A percentile compares a stretch with the other conserved stretches of the same genome.
Conservation (phyloP, 2,888 invertebrate species). For the Leptogaster cylindrica region DNA sequence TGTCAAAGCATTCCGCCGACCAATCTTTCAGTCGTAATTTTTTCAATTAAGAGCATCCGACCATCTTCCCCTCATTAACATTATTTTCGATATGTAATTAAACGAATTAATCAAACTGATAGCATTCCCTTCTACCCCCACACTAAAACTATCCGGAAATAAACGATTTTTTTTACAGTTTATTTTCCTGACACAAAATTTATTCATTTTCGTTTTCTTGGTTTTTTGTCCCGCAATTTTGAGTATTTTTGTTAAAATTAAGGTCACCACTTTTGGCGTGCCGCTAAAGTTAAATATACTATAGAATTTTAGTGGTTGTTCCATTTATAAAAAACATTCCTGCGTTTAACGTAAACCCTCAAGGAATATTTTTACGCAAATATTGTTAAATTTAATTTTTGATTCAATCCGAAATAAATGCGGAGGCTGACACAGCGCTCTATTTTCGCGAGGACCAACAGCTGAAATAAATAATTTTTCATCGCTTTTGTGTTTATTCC, state of each 20-base stretch:
- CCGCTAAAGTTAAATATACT: constrained; percentile 13
- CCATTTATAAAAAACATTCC: constrained; percentile 1
- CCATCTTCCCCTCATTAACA: constrained; percentile 22
- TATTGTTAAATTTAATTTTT: constrained; percentile 27
- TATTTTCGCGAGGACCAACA: constrained; percentile 14
- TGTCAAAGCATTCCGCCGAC: too few species aligned
- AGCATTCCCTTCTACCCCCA: background rate
- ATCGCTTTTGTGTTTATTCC: background rate
- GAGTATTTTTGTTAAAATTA: background rate
- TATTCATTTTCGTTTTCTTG: background rate
- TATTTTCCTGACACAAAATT: background rate
- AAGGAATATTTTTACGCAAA: constrained; percentile 23
- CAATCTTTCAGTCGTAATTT: too few species aligned
- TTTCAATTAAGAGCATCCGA: too few species aligned
- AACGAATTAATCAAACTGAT: constrained; percentile 2
- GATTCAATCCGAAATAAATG: constrained; percentile 33
- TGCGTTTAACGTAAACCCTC: constrained; percentile 1
- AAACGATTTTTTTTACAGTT: background rate
- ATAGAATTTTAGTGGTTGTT: constrained; percentile 22
- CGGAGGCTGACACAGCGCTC: constrained; percentile 17
- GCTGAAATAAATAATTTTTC: constrained; percentile 26
- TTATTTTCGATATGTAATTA: constrained; percentile 5
- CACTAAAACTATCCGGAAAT: constrained; percentile 11
- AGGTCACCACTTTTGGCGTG: constrained; percentile 19
- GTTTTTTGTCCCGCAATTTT: background rate